Percentiles rank a stretch among this genome's conserved stretches.
phyloP scores from a whole-genome alignment of 2,888 invertebrate species.

The Drosophila paranaensis region DNA sequence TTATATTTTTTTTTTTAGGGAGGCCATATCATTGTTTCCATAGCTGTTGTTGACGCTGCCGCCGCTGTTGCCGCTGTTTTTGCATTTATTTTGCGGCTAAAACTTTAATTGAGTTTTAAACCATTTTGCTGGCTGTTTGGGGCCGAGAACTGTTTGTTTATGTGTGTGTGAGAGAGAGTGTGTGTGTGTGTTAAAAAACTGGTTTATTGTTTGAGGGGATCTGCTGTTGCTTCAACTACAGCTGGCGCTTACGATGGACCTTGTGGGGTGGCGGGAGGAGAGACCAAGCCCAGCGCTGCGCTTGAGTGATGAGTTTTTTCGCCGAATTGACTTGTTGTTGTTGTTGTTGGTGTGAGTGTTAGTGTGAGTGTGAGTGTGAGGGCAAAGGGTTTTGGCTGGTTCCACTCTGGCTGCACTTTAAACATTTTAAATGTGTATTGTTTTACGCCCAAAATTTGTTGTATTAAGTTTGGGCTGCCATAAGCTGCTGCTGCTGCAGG shows the following conservation, averaged over 20 bases:
- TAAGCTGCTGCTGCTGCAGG: conserved; percentile 22
- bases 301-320: conserved; percentile 74
- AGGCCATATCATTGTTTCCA: conserved; percentile 48
- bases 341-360: not conserved
- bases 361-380: not conserved
- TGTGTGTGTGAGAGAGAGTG: conserved; percentile 6
- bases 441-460: conserved; percentile 52
- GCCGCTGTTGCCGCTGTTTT: conserved; percentile 52
- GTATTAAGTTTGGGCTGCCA: conserved; percentile 26
- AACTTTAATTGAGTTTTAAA: conserved; percentile 81
- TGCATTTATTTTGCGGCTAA: conserved; percentile 80
- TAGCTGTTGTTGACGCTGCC: conserved; percentile 54
- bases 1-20: conserved; percentile 12
- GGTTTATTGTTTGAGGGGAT: conserved; percentile 43
- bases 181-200: conserved; percentile 36
- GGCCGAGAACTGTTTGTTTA: conserved; percentile 44
- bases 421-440: conserved; percentile 44
- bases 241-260: conserved; percentile 9
- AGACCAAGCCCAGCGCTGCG: conserved; percentile 10
- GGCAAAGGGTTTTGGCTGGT: conserved; percentile 14
- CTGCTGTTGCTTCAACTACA: conserved; percentile 35
- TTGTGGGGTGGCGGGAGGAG: not conserved
- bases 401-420: conserved; percentile 50
- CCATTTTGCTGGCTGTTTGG: conserved; percentile 67
- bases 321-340: conserved; percentile 44